phyloP scores from a whole-genome alignment of 1,140 invertebrate genomes.

The Harpegnathos saltator region DNA sequence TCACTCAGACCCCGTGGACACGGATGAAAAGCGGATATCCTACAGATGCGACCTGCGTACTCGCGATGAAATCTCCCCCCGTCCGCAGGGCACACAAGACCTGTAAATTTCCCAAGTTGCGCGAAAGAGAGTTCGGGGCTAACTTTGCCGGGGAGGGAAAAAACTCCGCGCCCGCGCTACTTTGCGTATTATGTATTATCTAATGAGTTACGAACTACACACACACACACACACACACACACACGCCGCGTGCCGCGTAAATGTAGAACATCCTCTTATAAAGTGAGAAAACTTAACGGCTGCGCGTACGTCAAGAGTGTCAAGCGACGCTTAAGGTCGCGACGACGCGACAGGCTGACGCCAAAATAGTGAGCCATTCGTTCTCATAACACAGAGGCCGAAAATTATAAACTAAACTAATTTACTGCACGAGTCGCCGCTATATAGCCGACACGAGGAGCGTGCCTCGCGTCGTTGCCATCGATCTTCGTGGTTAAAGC shows the following conservation, averaged over 20 bases:
- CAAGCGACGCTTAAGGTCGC: slow-evolving; percentile 68
- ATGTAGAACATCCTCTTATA: slow-evolving; percentile 35
- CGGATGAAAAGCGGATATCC: neutral
- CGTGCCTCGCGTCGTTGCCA: slow-evolving; percentile 36
- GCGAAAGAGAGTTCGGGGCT: neutral
- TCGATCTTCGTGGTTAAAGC: slow-evolving; percentile 56
- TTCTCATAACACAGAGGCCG: slow-evolving; percentile 67
- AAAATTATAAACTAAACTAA: slow-evolving; percentile 80
- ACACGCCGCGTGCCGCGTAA: neutral
- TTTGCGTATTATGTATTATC: slow-evolving; percentile 17
- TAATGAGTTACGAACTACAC: slow-evolving; percentile 5
- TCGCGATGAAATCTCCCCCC: neutral
- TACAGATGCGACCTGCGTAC: neutral
- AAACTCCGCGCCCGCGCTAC: neutral
- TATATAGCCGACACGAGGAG: slow-evolving; percentile 35
- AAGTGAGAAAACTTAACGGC: slow-evolving; percentile 63
- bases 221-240: too few species aligned
- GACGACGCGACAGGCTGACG: slow-evolving; percentile 69
- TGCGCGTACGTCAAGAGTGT: slow-evolving; percentile 67
- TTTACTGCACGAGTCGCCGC: slow-evolving; percentile 64
- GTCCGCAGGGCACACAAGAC: neutral
- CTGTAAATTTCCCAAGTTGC: slow-evolving; percentile 11
- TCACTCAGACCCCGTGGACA: neutral
- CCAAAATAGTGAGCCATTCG: slow-evolving; percentile 68
- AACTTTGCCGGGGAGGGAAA: neutral